A percentile compares a stretch with the other conserved stretches of the same genome.
Conservation (phyloP, 2,113 vertebrate species). For the Erythrolamprus reginae region DNA sequence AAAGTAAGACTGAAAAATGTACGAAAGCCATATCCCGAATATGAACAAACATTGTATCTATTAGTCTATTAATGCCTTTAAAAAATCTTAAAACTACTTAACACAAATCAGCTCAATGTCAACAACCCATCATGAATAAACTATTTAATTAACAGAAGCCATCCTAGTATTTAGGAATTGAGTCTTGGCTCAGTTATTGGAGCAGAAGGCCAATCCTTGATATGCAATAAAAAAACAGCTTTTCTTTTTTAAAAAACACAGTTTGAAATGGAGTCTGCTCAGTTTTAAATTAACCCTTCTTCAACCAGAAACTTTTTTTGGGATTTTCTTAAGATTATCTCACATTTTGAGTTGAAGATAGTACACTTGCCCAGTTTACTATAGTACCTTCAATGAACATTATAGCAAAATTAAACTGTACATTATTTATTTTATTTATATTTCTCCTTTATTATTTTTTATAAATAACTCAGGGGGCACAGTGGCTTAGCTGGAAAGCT, state of each 20-base stretch:
- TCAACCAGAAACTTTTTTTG: constrained; percentile 42
- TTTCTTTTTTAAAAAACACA: constrained; percentile 38
- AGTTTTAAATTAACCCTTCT: constrained; percentile 71
- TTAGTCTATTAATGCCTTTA: constrained; percentile 68
- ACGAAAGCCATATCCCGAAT: constrained; percentile 60
- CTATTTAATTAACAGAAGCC: constrained; percentile 81
- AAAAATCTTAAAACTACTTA: constrained; percentile 83
- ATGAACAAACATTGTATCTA: constrained; percentile 69
- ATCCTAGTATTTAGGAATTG: constrained; percentile 81
- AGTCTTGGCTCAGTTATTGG: constrained; percentile 77
- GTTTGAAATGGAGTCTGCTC: constrained; percentile 66
- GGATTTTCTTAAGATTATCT: background rate
- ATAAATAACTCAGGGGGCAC: background rate
- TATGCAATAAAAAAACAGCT: constrained; percentile 77
- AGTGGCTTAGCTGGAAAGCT: background rate
- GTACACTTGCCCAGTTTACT: background rate
- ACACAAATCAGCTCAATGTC: constrained; percentile 79
- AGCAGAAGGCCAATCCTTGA: constrained; percentile 81
- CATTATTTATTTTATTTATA: background rate
- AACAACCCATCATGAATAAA: constrained; percentile 81
- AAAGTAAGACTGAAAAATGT: constrained; percentile 39
- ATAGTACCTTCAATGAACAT: background rate
- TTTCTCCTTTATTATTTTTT: background rate
- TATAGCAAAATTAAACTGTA: background rate
- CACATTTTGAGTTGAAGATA: background rate